Evolutionary conservation across 2,888 invertebrate species (phyloP).

Genomic region (Zhuqinia jingwanae): DNA sequence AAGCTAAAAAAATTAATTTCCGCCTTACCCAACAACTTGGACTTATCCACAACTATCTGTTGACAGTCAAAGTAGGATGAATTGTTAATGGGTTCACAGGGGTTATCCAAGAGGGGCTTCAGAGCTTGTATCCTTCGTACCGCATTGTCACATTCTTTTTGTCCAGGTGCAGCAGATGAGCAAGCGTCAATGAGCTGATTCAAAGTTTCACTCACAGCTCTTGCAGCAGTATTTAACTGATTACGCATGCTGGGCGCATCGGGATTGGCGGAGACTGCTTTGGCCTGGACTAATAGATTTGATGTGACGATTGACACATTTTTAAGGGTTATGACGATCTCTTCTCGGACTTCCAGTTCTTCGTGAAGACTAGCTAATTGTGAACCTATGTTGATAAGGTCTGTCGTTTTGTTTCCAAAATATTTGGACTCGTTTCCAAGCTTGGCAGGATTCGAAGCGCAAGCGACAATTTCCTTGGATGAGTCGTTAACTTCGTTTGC

Average conservation of each 20-base stretch:
- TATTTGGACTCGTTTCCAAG: slow-evolving; percentile 89
- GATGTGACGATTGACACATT: slow-evolving; percentile 93
- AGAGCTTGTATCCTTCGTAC: slow-evolving; percentile 94
- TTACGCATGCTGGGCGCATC: slow-evolving; percentile 95
- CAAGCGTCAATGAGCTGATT: slow-evolving; percentile 94
- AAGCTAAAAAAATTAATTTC: not conserved
- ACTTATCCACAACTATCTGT: slow-evolving; percentile 93
- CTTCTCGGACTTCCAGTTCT: slow-evolving; percentile 88
- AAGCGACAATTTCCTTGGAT: slow-evolving; percentile 80
- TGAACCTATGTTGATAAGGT: slow-evolving; percentile 76
- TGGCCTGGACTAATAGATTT: slow-evolving; percentile 92
- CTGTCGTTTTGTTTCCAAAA: slow-evolving; percentile 84
- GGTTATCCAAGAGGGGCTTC: slow-evolving; percentile 90
- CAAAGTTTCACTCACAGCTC: slow-evolving; percentile 94
- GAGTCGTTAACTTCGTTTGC: slow-evolving; percentile 91
- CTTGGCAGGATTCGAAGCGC: slow-evolving; percentile 85
- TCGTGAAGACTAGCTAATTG: slow-evolving; percentile 80
- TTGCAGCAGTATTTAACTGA: slow-evolving; percentile 91
- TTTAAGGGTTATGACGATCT: slow-evolving; percentile 93
- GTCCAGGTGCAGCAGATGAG: slow-evolving; percentile 95
- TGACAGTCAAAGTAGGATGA: slow-evolving; percentile 96
- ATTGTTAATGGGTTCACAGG: slow-evolving; percentile 93
- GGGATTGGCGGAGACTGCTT: slow-evolving; percentile 94
- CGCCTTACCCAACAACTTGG: slow-evolving; percentile 87
- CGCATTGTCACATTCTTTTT: slow-evolving; percentile 98